phyloP scores from a whole-genome alignment of 2,888 invertebrate species.

The Sthenelais limicola region DNA sequence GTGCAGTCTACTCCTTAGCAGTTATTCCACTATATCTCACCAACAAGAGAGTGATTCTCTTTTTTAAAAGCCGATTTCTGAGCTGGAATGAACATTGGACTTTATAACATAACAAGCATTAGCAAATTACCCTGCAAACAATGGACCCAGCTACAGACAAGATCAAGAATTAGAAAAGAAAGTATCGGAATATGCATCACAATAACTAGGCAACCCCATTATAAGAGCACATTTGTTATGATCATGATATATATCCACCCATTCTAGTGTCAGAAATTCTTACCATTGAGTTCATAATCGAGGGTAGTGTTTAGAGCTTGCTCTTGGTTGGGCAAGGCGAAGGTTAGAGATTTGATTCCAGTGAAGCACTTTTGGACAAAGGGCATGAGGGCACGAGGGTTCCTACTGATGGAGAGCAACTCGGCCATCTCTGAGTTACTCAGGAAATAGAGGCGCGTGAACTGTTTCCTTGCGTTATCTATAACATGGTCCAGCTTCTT shows the following conservation, averaged over 20 bases:
- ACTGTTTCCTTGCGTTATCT: constrained; percentile 61
- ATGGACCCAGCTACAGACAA: too few relatives aligned
- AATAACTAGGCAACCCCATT: too few relatives aligned
- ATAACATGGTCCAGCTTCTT: constrained; percentile 59
- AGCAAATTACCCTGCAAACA: too few relatives aligned
- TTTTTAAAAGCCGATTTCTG: constrained; percentile 29
- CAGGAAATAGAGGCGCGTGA: constrained; percentile 69
- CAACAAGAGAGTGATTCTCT: constrained; percentile 29
- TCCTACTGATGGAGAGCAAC: constrained; percentile 65
- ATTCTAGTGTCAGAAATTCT: constrained; percentile 40
- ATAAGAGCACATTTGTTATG: too few relatives aligned
- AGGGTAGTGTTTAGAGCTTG: constrained; percentile 62
- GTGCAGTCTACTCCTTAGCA: too few relatives aligned
- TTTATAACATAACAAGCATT: too few relatives aligned
- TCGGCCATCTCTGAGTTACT: constrained; percentile 67
- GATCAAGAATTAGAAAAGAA: too few relatives aligned
- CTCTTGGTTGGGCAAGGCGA: constrained; percentile 61
- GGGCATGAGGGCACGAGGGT: constrained; percentile 64
- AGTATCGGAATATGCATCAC: too few relatives aligned
- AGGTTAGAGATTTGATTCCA: constrained; percentile 61
- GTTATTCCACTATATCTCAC: constrained; percentile 15
- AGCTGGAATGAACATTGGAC: too few relatives aligned
- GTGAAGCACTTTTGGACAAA: constrained; percentile 68
- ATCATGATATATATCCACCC: too few relatives aligned
- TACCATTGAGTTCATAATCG: constrained; percentile 68